These are phyloP conservation scores for Lordiphosa collinella DNA, from an alignment of 1,140 invertebrate genomes.

Conservation along the genomic window DNA sequence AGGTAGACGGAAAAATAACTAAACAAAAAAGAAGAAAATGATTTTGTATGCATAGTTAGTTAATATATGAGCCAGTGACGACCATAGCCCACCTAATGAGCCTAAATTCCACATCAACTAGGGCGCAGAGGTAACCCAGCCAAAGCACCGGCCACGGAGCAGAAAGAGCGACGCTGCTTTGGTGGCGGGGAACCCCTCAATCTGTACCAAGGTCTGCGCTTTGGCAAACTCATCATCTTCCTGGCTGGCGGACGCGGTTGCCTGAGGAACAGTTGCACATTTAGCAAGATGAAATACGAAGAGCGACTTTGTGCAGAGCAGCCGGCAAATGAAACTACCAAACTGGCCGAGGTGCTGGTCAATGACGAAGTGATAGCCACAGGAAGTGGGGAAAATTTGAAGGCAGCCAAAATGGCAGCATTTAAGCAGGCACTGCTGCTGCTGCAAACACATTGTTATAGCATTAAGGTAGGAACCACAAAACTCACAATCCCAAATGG, in stretches of 20 bases:
- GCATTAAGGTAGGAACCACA: conserved; percentile 80
- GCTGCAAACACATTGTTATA: conserved; percentile 81
- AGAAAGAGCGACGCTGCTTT: conserved; percentile 40
- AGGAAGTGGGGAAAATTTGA: conserved; percentile 65
- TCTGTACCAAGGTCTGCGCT: conserved; percentile 49
- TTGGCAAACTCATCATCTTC: conserved; percentile 41
- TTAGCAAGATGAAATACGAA: conserved; percentile 37
- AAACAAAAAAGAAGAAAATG: conserved; percentile 29
- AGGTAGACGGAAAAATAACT: conserved; percentile 81
- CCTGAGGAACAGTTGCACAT: conserved; percentile 43
- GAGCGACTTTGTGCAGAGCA: conserved; percentile 26
- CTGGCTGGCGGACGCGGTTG: conserved; percentile 58
- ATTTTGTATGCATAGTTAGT: conserved; percentile 39
- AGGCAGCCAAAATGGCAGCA: conserved; percentile 80
- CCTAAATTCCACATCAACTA: conserved; percentile 53
- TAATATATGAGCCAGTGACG: conserved; percentile 49
- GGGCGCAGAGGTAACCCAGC: conserved; percentile 30
- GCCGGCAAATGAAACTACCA: conserved; percentile 12
- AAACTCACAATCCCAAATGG: neutral
- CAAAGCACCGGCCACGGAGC: conserved; percentile 7
- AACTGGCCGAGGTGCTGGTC: conserved; percentile 51
- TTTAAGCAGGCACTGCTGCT: conserved; percentile 73
- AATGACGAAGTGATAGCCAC: conserved; percentile 71
- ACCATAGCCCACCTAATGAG: conserved; percentile 41
- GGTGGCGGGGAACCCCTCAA: conserved; percentile 50